Conservation (phyloP, 2,888 invertebrate genomes). For the Sepiola atlantica region DNA sequence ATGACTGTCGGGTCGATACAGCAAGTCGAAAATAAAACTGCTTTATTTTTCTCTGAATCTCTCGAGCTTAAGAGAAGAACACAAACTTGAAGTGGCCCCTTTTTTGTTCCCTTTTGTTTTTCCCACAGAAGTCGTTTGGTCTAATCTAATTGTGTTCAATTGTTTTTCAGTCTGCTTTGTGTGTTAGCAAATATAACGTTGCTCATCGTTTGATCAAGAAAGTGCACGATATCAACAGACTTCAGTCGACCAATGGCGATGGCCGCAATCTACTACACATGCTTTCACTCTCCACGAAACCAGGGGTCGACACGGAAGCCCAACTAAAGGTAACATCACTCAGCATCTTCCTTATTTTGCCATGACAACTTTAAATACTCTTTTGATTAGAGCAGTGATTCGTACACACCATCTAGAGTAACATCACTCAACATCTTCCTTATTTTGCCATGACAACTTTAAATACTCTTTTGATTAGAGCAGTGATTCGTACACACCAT, state of each 20-base stretch:
- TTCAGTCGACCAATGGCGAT: conserved; percentile 65
- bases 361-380: not conserved
- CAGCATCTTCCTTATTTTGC: not conserved
- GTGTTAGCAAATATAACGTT: conserved; percentile 74
- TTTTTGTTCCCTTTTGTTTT: not conserved
- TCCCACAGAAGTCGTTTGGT: not conserved
- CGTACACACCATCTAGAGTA: too few relatives aligned
- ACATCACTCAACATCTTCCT: not conserved
- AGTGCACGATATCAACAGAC: conserved; percentile 62
- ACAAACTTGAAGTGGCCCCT: too few relatives aligned
- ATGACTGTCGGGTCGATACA: too few relatives aligned
- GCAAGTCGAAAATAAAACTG: too few relatives aligned
- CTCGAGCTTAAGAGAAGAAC: too few relatives aligned
- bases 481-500: too few relatives aligned
- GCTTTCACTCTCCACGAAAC: conserved; percentile 68
- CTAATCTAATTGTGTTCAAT: not conserved
- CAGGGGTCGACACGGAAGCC: conserved; percentile 56
- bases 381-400: too few relatives aligned
- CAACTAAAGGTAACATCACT: conserved; percentile 62
- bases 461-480: too few relatives aligned
- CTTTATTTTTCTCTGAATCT: too few relatives aligned
- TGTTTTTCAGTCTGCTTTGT: conserved; percentile 73
- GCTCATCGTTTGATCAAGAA: conserved; percentile 74
- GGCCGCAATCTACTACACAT: conserved; percentile 74
- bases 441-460: not conserved